Evolutionary conservation across 2,113 vertebrate species (phyloP).

Genomic region (Corydoras sp.): DNA sequence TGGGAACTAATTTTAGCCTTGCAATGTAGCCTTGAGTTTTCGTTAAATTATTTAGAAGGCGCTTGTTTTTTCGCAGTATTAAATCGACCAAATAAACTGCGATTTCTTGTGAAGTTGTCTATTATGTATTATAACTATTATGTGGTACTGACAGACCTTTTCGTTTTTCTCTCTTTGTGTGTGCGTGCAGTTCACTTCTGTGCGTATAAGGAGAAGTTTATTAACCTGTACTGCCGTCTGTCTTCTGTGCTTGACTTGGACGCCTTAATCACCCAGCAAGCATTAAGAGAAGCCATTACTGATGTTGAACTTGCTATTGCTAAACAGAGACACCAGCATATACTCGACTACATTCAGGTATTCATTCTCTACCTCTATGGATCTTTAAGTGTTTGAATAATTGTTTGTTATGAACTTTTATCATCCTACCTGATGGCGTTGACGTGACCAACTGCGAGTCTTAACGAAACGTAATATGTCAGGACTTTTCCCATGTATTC

Average conservation of each 20-base stretch:
- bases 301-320: constrained; percentile 86
- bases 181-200: constrained; percentile 84
- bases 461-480: background rate
- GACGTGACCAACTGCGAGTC: background rate
- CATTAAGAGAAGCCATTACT: constrained; percentile 90
- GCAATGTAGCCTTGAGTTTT: background rate
- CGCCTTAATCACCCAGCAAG: constrained; percentile 92
- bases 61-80: constrained; percentile 5
- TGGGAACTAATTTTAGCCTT: constrained; percentile 31
- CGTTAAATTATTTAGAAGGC: background rate
- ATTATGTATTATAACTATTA: constrained; percentile 3
- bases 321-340: constrained; percentile 88
- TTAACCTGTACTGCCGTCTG: constrained; percentile 92
- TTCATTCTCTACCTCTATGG: background rate
- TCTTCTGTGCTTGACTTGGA: constrained; percentile 94
- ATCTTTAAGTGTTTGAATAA: background rate
- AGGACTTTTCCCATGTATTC: constrained; percentile 14
- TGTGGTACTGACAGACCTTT: constrained; percentile 14
- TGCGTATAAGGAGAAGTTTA: constrained; percentile 93
- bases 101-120: constrained; percentile 2
- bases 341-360: constrained; percentile 93
- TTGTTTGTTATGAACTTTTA: background rate
- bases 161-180: constrained; percentile 8
- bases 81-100: constrained; percentile 18
- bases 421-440: constrained; percentile 1